Evolutionary conservation across 1,140 invertebrate genomes (phyloP).

Genomic region (Chrysopa pallens): DNA sequence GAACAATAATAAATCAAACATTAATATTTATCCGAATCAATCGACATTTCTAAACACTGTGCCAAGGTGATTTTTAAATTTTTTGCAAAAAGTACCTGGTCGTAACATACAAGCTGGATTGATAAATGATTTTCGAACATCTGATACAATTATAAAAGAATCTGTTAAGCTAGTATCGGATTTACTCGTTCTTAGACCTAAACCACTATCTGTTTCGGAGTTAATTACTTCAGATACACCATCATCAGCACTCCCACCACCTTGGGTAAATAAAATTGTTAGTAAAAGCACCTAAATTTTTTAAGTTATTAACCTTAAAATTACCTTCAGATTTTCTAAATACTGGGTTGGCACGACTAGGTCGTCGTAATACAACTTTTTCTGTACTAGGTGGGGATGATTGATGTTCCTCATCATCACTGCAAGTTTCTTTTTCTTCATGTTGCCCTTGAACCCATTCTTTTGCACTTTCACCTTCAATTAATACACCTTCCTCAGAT

Average conservation of each 20-base stretch:
- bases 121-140: conserved; percentile 24
- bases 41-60: no score
- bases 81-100: conserved; percentile 24
- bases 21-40: no score
- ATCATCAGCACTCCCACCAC: conserved; percentile 18
- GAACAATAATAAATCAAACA: no score
- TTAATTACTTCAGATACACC: conserved; percentile 14
- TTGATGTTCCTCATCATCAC: conserved; percentile 30
- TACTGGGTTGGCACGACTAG: conserved; percentile 38
- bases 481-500: conserved; percentile 37
- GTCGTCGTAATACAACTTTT: conserved; percentile 32
- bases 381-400: conserved; percentile 4
- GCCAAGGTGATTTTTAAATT: no score
- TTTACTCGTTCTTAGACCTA: conserved; percentile 56
- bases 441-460: conserved; percentile 47
- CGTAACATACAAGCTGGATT: conserved; percentile 40
- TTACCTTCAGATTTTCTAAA: conserved; percentile 49
- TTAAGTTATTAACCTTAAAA: background rate
- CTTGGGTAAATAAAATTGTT: conserved; percentile 6
- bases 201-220: conserved; percentile 17
- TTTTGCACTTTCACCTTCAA: conserved; percentile 39
- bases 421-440: conserved; percentile 48
- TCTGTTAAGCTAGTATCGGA: conserved; percentile 82
- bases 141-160: conserved; percentile 68
- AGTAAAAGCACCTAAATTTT: background rate